Conservation (phyloP, 2,888 invertebrate genomes). For the Habroteleia sp. region DNA sequence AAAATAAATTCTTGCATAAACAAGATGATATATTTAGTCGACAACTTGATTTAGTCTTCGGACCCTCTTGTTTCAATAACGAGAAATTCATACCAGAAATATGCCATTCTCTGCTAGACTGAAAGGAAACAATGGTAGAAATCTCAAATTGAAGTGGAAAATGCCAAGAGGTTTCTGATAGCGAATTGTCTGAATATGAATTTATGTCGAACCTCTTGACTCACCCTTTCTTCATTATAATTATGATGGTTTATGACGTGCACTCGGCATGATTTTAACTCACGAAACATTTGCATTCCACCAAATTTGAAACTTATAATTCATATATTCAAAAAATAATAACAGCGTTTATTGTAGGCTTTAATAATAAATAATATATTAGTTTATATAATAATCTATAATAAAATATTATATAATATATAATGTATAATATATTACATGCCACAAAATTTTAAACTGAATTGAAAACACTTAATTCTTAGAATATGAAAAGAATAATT, state of each 20-base stretch:
- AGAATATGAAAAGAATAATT: too few species aligned
- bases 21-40: conserved; percentile 31
- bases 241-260: conserved; percentile 5
- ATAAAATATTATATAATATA: too few species aligned
- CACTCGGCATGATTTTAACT: background rate
- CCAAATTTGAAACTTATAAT: too few species aligned
- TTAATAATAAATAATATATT: too few species aligned
- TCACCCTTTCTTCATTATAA: conserved; percentile 16
- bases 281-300: too few species aligned
- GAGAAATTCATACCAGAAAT: conserved; percentile 31
- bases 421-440: too few species aligned
- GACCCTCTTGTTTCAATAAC: conserved; percentile 32
- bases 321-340: too few species aligned
- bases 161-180: conserved; percentile 42
- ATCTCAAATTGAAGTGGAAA: conserved; percentile 41
- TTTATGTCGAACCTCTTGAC: conserved; percentile 31
- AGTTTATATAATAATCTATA: too few species aligned
- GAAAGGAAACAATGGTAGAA: conserved; percentile 35
- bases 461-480: too few species aligned
- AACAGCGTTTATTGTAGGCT: too few species aligned
- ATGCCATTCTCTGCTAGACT: conserved; percentile 3
- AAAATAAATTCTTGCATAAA: conserved; percentile 31
- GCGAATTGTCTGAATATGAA: conserved; percentile 32
- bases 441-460: too few species aligned
- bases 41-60: conserved; percentile 36